These are phyloP conservation scores for Mechanitis messenoides DNA, from an alignment of 2,888 invertebrate genomes.

Conservation along the genomic window DNA sequence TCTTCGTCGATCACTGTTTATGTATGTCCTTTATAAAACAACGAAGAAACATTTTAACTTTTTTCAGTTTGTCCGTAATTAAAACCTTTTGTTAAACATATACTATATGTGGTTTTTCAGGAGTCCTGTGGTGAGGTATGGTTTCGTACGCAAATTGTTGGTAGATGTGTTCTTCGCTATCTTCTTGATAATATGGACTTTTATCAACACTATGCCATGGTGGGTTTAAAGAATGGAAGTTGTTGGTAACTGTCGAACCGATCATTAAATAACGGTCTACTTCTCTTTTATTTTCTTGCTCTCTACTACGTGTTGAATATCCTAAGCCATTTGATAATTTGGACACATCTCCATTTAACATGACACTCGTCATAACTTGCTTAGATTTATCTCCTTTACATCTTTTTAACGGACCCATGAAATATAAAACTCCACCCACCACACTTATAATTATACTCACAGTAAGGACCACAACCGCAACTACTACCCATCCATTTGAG, in stretches of 20 bases:
- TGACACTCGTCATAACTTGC: conserved; percentile 73
- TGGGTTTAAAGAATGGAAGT: conserved; percentile 71
- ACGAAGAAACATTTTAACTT: conserved; percentile 57
- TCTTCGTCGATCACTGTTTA: conserved; percentile 44
- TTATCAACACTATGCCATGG: conserved; percentile 74
- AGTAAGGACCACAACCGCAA: conserved; percentile 71
- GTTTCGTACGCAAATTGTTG: conserved; percentile 74
- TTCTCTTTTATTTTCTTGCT: conserved; percentile 67
- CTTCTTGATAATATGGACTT: conserved; percentile 69
- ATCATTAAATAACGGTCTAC: conserved; percentile 73
- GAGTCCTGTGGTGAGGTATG: conserved; percentile 71
- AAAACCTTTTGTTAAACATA: conserved; percentile 75
- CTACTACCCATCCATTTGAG: conserved; percentile 78
- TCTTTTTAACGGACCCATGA: conserved; percentile 71
- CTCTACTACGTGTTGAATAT: conserved; percentile 67
- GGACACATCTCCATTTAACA: conserved; percentile 71
- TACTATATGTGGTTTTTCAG: conserved; percentile 77
- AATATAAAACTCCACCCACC: conserved; percentile 69
- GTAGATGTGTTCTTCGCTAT: conserved; percentile 72
- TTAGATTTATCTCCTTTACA: conserved; percentile 74
- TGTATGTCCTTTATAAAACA: conserved; percentile 45
- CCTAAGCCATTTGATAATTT: conserved; percentile 71
- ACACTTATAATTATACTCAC: conserved; percentile 74
- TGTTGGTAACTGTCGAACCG: conserved; percentile 70
- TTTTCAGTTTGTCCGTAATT: conserved; percentile 59